phyloP scores from a whole-genome alignment of 2,797 vertebrate species.

The Ibycter americanus region DNA sequence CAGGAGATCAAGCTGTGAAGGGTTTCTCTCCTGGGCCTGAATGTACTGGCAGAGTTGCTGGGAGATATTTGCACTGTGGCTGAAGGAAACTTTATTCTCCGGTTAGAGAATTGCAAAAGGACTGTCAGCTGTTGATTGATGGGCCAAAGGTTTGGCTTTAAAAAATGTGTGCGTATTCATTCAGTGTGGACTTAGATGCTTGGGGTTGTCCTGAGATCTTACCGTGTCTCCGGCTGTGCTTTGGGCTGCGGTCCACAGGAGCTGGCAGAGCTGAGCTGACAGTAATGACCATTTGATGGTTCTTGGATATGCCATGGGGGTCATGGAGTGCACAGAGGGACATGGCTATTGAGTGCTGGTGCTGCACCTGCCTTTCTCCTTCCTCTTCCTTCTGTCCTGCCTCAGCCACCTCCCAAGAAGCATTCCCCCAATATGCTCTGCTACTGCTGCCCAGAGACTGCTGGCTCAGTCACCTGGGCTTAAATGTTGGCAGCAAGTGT shows the following conservation, averaged over 20 bases:
- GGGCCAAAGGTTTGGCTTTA: background rate
- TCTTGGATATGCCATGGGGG: background rate
- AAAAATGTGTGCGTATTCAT: background rate
- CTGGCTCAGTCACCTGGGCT: background rate
- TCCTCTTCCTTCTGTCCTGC: background rate
- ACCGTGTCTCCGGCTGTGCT: background rate
- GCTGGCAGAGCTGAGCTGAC: background rate
- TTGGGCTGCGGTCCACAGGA: background rate
- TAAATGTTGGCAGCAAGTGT: background rate
- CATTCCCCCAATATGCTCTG: background rate
- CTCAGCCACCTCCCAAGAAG: background rate
- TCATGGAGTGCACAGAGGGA: background rate
- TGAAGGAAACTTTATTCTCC: background rate
- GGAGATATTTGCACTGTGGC: background rate
- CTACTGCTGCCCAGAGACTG: background rate
- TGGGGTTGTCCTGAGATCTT: background rate
- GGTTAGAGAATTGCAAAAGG: background rate
- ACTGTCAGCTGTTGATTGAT: background rate
- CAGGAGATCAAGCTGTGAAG: background rate
- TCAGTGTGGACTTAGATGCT: background rate
- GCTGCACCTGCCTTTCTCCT: background rate
- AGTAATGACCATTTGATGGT: background rate
- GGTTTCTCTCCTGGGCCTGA: background rate
- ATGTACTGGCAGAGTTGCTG: background rate
- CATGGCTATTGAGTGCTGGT: background rate